Percentiles rank a stretch among this genome's conserved stretches.
Evolutionary conservation across 2,113 vertebrate genomes (phyloP).

Genomic region (Calyptommatus sinebrachiatus): DNA sequence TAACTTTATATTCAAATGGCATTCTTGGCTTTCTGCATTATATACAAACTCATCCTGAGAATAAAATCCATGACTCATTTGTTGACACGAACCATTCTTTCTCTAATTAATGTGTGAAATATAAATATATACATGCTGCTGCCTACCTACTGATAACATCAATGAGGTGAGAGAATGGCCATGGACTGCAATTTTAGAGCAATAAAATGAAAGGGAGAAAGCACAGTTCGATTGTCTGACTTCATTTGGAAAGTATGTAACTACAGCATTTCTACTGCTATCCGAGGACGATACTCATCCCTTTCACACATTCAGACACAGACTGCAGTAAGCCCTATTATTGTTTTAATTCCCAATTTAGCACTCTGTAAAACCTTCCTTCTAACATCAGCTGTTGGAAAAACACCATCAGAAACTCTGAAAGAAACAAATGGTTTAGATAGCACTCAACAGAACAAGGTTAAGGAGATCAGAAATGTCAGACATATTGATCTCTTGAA

Average conservation of each 20-base stretch:
- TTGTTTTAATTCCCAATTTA: slow-evolving; percentile 11
- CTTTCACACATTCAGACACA: not conserved
- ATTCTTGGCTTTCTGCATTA: not conserved
- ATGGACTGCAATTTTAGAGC: not conserved
- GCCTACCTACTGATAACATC: not conserved
- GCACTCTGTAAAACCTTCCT: slow-evolving; percentile 1
- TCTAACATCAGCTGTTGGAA: slow-evolving; percentile 1
- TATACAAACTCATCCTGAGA: not conserved
- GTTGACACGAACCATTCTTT: not conserved
- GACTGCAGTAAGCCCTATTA: not conserved
- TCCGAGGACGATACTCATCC: not conserved
- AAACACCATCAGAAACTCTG: not conserved
- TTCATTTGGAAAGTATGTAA: slow-evolving; percentile 16
- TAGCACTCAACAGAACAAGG: not conserved
- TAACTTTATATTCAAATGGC: not conserved
- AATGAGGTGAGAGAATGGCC: not conserved
- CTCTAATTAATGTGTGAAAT: not conserved
- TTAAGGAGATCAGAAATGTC: not conserved
- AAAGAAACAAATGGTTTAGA: not conserved
- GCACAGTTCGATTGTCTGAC: not conserved
- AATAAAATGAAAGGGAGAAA: not conserved
- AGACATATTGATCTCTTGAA: not conserved
- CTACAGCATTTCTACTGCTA: slow-evolving; percentile 10
- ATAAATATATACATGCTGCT: not conserved
- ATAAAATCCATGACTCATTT: not conserved